A percentile compares a stretch with the other conserved stretches of the same genome.
Evolutionary conservation across 2,797 vertebrate genomes (phyloP).

Genomic region (Luscinia megarhynchos): DNA sequence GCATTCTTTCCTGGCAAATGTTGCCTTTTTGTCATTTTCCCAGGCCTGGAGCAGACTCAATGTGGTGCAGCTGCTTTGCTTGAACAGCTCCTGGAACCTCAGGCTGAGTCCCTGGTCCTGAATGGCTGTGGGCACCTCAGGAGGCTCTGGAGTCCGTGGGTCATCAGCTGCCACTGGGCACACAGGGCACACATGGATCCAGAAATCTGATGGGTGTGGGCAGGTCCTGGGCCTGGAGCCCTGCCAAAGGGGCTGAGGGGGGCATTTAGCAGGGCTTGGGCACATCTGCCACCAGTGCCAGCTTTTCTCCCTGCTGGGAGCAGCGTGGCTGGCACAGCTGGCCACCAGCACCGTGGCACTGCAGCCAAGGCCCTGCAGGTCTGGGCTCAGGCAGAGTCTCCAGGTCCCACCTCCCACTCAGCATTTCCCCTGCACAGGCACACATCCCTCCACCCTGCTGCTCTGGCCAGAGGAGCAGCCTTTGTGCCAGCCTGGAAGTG

Average conservation of each 20-base stretch:
- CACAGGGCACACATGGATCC: fast-evolving
- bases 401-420: background rate
- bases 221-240: background rate
- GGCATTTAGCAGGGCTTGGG: background rate
- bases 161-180: background rate
- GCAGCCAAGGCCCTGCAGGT: background rate
- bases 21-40: constrained; percentile 31
- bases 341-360: background rate
- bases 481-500: background rate
- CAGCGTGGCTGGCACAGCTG: background rate
- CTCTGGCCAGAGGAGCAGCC: background rate
- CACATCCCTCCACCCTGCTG: background rate
- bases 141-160: fast-evolving
- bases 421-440: background rate
- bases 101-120: background rate
- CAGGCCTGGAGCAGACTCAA: background rate
- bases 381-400: background rate
- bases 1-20: constrained; percentile 13
- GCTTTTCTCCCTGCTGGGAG: background rate
- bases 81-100: background rate
- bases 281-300: background rate
- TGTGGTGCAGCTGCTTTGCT: background rate
- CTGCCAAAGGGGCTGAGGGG: background rate
- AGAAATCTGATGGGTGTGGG: background rate
- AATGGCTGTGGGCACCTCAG: background rate